Conservation (phyloP, 2,113 vertebrate species). For the Pholis gunnellus region DNA sequence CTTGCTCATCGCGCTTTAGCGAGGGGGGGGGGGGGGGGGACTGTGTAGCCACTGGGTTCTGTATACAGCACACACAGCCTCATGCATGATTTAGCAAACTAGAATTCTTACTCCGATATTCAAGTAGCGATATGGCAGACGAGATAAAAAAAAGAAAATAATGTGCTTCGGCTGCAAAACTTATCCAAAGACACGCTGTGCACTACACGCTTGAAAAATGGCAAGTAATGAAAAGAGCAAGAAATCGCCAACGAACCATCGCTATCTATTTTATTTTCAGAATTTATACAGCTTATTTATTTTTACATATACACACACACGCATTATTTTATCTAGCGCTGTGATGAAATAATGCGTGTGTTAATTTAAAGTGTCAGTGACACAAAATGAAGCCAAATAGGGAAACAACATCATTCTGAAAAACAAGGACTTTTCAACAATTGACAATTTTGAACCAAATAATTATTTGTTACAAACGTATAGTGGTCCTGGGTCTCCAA, state of each 20-base stretch:
- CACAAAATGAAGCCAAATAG: too few species aligned
- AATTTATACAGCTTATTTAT: background rate
- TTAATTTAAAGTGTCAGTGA: too few species aligned
- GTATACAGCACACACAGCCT: slow-evolving; percentile 52
- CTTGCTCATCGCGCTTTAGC: slow-evolving; percentile 66
- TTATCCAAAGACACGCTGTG: background rate
- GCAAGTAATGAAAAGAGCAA: slow-evolving; percentile 21
- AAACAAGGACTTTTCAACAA: too few species aligned
- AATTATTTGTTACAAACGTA: background rate
- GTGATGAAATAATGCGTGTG: too few species aligned
- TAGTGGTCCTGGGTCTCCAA: background rate
- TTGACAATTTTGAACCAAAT: background rate
- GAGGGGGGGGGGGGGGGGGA: background rate
- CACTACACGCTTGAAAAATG: background rate
- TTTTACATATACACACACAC: background rate
- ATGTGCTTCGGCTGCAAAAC: slow-evolving; percentile 50
- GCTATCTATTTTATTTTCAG: background rate
- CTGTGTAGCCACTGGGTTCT: slow-evolving; percentile 45
- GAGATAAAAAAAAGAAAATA: slow-evolving; percentile 30
- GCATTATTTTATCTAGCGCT: too few species aligned
- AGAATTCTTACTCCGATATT: slow-evolving; percentile 57
- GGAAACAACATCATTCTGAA: too few species aligned
- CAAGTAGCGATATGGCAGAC: slow-evolving; percentile 40
- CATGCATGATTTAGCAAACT: slow-evolving; percentile 74
- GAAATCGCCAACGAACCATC: background rate